Evolutionary conservation across 2,797 vertebrate species (phyloP), one percentile per base, ranked within the genome.

Genomic region (Varecia variegata): DNA sequence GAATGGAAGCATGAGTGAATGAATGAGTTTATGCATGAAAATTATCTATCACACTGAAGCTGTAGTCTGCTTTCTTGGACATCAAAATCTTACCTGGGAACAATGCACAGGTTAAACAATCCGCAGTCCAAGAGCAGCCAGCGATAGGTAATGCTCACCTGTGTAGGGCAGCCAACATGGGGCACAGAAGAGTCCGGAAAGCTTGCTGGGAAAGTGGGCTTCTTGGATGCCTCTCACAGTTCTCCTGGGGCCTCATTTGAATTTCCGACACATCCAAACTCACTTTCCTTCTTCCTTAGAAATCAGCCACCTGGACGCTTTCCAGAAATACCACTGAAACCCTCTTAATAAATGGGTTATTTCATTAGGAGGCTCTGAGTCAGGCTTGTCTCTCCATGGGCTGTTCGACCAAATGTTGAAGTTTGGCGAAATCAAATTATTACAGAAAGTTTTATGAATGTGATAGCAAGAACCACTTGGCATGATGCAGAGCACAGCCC

Each of bases 361-460:
- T 88, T 89, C 43, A 11, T 54, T 38, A 67, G 71, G 32, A 90
- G 5, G 15, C 14, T 50, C 93, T 85, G 67, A 74, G 76, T 74
- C 82, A 62, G 47, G 54, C 47, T 82, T 23, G 32, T 12, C 68
- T 58, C 18, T 30, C 84, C 58, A 45, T 20, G 81, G 96, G 77
- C 71, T 71, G 9, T n/a, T 84, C 25, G 0, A 11, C 47, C 88
- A 93, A 93, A 93, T 94, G 88, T 70, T 71, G 27, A 93, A 25
- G 50, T 56, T 74, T 47, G 68, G 67, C 43, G 56, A 85, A 91
- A 79, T 92, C 76, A 73, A 92, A 84, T 93, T 68, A 74, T 54
- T 70, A n/a, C 10, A 3, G 71, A 81, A 94, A 87, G 56, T 77
- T 92, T 96, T 62, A 62, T 82, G 88, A 70, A 67, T 10, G n/a